Percentiles rank a stretch among this genome's conserved stretches.
phyloP scores from a whole-genome alignment of 2,113 vertebrate genomes.

The Syngnathus scovelli region DNA sequence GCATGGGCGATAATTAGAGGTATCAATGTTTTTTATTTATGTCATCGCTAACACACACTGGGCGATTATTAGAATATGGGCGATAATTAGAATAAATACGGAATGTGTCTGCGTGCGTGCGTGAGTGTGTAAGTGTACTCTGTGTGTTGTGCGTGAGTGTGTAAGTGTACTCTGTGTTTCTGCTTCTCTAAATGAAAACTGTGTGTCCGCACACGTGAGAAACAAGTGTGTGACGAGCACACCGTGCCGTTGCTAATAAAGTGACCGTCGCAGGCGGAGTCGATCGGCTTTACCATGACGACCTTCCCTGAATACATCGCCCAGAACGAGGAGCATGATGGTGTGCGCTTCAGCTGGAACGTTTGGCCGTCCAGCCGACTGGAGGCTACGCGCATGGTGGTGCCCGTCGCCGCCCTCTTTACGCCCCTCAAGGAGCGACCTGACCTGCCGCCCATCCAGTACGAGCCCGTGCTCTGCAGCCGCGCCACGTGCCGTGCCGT shows the following conservation, averaged over 20 bases:
- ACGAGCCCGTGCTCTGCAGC: conserved; percentile 93
- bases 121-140: too few relatives aligned
- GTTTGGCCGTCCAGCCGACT: conserved; percentile 97
- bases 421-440: conserved; percentile 86
- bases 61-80: too few relatives aligned
- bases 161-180: too few relatives aligned
- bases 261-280: neutral
- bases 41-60: too few relatives aligned
- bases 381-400: conserved; percentile 96
- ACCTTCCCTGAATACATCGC: conserved; percentile 97
- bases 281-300: conserved; percentile 72
- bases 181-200: too few relatives aligned
- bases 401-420: conserved; percentile 85
- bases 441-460: conserved; percentile 93
- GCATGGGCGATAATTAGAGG: too few relatives aligned
- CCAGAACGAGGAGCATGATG: conserved; percentile 95
- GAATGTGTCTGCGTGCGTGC: too few relatives aligned
- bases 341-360: conserved; percentile 97
- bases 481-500: conserved; percentile 92
- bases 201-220: too few relatives aligned
- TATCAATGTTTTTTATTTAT: too few relatives aligned
- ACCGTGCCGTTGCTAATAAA: neutral
- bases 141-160: too few relatives aligned
- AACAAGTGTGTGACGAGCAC: neutral
- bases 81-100: too few relatives aligned